Evolutionary conservation across 2,888 invertebrate species (phyloP).

Genomic region (Pollenia labialis): DNA sequence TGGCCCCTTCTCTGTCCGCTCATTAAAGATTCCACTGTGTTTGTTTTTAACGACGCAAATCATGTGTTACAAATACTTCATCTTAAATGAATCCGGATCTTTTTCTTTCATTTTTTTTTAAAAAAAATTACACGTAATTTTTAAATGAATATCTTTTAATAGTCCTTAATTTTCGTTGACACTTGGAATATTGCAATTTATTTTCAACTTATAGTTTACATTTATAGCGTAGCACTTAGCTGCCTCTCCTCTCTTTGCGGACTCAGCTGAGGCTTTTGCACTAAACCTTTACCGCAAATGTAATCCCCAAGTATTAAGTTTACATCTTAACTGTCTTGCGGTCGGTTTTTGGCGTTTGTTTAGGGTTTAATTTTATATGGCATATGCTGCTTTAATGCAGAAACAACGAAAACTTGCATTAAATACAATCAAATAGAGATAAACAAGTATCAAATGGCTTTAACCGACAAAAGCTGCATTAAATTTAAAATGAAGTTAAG

Average conservation of each 20-base stretch:
- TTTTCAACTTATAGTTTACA: neutral
- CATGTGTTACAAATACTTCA: no score
- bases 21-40: no score
- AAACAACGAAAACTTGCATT: conserved; percentile 8
- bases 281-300: conserved; percentile 5
- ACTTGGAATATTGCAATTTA: neutral
- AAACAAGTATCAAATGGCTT: conserved; percentile 38
- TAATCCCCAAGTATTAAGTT: conserved; percentile 43
- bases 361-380: conserved; percentile 31
- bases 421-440: conserved; percentile 35
- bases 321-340: conserved; percentile 51
- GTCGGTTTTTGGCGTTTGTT: conserved; percentile 40
- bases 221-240: neutral
- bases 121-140: neutral
- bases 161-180: neutral
- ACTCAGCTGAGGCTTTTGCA: conserved; percentile 21
- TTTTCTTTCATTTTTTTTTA: no score
- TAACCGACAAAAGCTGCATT: neutral
- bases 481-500: neutral
- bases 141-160: neutral
- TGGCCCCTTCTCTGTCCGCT: no score
- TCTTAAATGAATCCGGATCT: no score
- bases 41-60: no score
- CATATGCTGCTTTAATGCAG: conserved; percentile 1
- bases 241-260: neutral